These are phyloP conservation scores for Musca vetustissima DNA, from an alignment of 1,140 invertebrate genomes.

Conservation along the genomic window DNA sequence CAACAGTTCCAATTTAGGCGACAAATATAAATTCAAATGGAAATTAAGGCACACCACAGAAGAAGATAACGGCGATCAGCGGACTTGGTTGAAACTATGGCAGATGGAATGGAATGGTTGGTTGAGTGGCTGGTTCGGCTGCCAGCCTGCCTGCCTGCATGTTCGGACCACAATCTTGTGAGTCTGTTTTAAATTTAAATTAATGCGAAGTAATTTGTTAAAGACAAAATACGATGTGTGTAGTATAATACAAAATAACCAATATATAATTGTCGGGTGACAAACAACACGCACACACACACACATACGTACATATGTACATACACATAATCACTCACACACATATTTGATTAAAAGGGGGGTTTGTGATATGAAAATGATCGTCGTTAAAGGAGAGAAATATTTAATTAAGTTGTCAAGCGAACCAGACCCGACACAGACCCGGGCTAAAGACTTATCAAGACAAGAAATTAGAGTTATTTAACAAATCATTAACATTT, in stretches of 20 bases:
- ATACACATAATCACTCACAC: not conserved
- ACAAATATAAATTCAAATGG: constrained; percentile 19
- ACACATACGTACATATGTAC: not conserved
- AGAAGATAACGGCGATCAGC: not conserved
- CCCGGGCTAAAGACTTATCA: not conserved
- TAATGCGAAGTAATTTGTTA: constrained; percentile 16
- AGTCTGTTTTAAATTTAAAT: constrained; percentile 14
- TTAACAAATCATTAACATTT: too few relatives aligned
- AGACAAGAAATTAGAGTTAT: not conserved
- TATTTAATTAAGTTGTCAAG: constrained; percentile 16
- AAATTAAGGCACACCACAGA: constrained; percentile 9
- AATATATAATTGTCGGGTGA: not conserved
- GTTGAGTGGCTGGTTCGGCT: too few relatives aligned
- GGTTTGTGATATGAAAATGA: not conserved
- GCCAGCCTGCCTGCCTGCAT: not conserved
- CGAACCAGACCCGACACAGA: not conserved
- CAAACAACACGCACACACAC: not conserved
- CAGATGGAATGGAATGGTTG: not conserved
- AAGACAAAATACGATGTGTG: constrained; percentile 15
- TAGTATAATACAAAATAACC: too few relatives aligned
- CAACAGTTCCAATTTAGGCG: constrained; percentile 18
- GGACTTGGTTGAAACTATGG: not conserved
- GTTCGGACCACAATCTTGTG: not conserved
- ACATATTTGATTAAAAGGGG: not conserved
- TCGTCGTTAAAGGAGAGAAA: constrained; percentile 7